Evolutionary conservation across 1,140 invertebrate species (phyloP).

Genomic region (Periplaneta americana): DNA sequence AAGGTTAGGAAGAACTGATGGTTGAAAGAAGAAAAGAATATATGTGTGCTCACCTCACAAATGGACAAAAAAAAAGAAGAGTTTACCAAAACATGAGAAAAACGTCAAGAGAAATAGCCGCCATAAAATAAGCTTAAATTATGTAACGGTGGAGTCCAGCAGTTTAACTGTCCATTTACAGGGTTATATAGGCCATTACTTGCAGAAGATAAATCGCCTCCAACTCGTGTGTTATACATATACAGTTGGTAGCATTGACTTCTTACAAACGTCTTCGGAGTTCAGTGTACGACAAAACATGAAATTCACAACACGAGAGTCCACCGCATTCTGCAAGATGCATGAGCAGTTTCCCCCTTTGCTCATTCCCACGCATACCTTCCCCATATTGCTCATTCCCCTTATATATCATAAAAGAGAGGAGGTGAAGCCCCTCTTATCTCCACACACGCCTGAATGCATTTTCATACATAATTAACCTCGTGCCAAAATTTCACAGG

Average conservation of each 20-base stretch:
- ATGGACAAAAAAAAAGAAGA: no score
- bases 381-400: not conserved
- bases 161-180: no score
- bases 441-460: not conserved
- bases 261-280: not conserved
- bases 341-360: not conserved
- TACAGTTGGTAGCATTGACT: not conserved
- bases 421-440: not conserved
- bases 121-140: no score
- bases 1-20: no score
- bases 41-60: no score
- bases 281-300: not conserved
- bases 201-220: no score
- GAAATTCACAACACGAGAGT: not conserved
- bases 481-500: not conserved
- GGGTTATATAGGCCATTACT: no score
- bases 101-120: not conserved
- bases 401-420: not conserved
- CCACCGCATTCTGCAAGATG: not conserved
- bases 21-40: no score
- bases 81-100: no score
- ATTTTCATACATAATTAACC: not conserved
- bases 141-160: no score
- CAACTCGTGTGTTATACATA: not conserved
- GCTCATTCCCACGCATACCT: no score